Conservation (phyloP, 2,113 vertebrate species). For the Ranitomeya variabilis region DNA sequence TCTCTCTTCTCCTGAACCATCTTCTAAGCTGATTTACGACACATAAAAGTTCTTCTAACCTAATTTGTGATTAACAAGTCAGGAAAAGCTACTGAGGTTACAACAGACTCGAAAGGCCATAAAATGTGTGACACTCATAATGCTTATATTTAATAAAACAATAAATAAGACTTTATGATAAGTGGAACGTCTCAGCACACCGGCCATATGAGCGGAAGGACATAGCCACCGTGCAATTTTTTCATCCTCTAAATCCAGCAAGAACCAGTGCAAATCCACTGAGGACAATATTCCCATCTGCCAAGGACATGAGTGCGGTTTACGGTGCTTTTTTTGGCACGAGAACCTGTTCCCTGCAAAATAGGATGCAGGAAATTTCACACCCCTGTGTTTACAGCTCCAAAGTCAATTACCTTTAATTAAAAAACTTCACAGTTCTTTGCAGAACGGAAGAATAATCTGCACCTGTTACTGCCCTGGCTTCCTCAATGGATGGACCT, state of each 20-base stretch:
- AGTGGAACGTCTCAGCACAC: not conserved
- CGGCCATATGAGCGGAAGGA: not conserved
- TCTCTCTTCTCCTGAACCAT: too few relatives aligned
- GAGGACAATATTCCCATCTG: slow-evolving; percentile 46
- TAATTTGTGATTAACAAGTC: not conserved
- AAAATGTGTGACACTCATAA: not conserved
- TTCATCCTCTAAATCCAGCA: slow-evolving; percentile 9
- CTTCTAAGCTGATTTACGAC: not conserved
- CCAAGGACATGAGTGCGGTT: slow-evolving; percentile 3
- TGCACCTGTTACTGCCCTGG: slow-evolving; percentile 35
- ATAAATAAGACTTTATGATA: too few relatives aligned
- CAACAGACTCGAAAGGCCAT: not conserved
- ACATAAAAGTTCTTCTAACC: too few relatives aligned
- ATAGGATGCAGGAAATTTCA: slow-evolving; percentile 34
- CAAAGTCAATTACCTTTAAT: slow-evolving; percentile 51
- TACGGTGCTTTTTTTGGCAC: slow-evolving; percentile 31
- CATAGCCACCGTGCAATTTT: not conserved
- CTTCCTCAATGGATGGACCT: slow-evolving; percentile 5
- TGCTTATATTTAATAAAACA: not conserved
- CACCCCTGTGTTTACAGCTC: slow-evolving; percentile 27
- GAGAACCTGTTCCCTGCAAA: not conserved
- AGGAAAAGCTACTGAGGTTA: not conserved
- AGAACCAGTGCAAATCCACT: not conserved
- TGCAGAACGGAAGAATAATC: slow-evolving; percentile 4
- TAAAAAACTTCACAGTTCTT: slow-evolving; percentile 47